Evolutionary conservation across 1,140 invertebrate genomes (phyloP).

Genomic region (Platyscapa corneri): DNA sequence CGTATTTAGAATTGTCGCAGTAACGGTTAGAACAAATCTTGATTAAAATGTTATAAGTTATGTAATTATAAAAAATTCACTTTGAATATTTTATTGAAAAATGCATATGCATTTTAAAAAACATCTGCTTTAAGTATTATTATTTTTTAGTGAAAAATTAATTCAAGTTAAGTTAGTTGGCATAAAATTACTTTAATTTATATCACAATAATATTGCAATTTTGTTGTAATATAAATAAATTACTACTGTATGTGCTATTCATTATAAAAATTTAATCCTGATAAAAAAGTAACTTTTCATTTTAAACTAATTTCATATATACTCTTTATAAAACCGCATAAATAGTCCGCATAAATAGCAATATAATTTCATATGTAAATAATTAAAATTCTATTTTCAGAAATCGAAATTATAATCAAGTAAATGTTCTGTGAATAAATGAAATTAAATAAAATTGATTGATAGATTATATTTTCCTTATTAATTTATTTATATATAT

Average conservation of each 20-base stretch:
- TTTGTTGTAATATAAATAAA: not conserved
- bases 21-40: not conserved
- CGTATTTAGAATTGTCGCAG: slow-evolving; percentile 41
- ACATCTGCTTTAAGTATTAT: not conserved
- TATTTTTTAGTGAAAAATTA: not conserved
- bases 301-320: not conserved
- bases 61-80: not conserved
- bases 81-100: not conserved
- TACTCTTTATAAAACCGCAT: not conserved
- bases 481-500: too few relatives aligned
- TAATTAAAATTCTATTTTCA: too few relatives aligned
- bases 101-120: not conserved
- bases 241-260: not conserved
- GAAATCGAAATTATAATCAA: not conserved
- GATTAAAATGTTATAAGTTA: slow-evolving; percentile 28
- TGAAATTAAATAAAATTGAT: not conserved
- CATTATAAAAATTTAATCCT: not conserved
- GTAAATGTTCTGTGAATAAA: not conserved
- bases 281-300: too few relatives aligned
- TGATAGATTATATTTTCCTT: too few relatives aligned
- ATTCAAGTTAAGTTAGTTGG: not conserved
- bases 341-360: too few relatives aligned
- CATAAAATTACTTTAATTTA: not conserved
- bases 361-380: not conserved
- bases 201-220: not conserved